phyloP scores from a whole-genome alignment of 30 jellyfish, hydroid and myxozoan species.

The Cassiopea andromeda region DNA sequence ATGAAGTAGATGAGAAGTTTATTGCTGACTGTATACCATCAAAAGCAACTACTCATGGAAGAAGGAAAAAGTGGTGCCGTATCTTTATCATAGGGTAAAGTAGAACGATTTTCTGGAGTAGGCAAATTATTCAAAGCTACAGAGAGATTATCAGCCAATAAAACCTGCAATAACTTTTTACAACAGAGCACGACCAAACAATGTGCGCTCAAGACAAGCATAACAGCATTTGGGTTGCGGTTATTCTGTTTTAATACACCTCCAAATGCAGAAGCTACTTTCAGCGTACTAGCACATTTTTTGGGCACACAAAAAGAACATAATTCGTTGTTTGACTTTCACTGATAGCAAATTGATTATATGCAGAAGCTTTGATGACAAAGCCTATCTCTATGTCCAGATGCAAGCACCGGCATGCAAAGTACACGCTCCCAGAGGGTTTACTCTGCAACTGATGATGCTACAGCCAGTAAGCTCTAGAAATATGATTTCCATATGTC shows the following conservation, averaged over 20 bases:
- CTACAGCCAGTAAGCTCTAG: constrained; percentile 25
- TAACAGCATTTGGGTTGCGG: constrained; percentile 35
- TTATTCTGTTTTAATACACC: constrained; percentile 53
- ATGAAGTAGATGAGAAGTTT: constrained; percentile 41
- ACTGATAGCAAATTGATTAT: neutral
- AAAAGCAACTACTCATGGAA: constrained; percentile 69
- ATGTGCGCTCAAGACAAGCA: constrained; percentile 46
- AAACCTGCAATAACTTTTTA: constrained; percentile 50
- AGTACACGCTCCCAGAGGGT: constrained; percentile 56
- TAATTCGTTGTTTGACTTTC: neutral
- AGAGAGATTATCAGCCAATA: constrained; percentile 18
- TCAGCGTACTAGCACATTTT: constrained; percentile 37
- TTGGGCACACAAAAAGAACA: constrained; percentile 58
- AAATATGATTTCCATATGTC: constrained; percentile 51
- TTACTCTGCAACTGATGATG: constrained; percentile 33
- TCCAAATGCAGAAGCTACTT: constrained; percentile 50
- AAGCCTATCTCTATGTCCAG: constrained; percentile 42
- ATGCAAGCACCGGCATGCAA: constrained; percentile 48
- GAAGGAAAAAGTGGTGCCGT: constrained; percentile 40
- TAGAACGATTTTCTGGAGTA: constrained; percentile 31
- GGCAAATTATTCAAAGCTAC: constrained; percentile 30
- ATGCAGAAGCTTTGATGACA: constrained; percentile 56
- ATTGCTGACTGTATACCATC: constrained; percentile 33
- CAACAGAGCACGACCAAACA: constrained; percentile 28
- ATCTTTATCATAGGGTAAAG: constrained; percentile 46